Evolutionary conservation across 1,140 invertebrate genomes (phyloP), one percentile per base, ranked within the genome.

Genomic region (Drosophila mayri): DNA sequence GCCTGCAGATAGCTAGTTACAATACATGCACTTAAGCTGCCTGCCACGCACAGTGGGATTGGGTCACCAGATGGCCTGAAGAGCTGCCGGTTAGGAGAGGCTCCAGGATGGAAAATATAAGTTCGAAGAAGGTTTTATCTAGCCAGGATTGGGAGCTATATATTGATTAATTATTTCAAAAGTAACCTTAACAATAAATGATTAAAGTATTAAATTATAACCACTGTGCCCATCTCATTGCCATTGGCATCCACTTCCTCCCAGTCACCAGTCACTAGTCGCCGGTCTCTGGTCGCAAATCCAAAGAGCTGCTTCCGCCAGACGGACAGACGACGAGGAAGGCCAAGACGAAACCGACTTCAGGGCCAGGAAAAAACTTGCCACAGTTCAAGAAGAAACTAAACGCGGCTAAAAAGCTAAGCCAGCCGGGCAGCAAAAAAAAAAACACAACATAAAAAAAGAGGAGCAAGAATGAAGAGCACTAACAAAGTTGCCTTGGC

Each of bases 1-100:
- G 73, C 80, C 61, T 82, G 65, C 84, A 79, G 80, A 84, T 76
- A 84, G 81, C 81, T 83, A 82, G 80, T 82, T 82, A 75, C 80
- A 79, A 83, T 82, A 76, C 64, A 71, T 71, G 81, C 81, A 71
- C 81, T 83, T 76, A 66, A 79, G 63, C 73, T 47, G 59, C 47
- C 62, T 60, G 46, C 60, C 49, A 61, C 43, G 78, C 72, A 81
- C 72, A 65, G 70, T 83, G 80, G 60, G 63, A 12, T 16, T 35
- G 41, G 18, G 35, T 9, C 25, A 46, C 43, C 64, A 67, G 61
- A 49, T 66, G 64, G 20, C 35, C 3, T 7, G 14, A 54, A 22
- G 14, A 38, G 20, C 20, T 10, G 18, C 18, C 7, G 1, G 7
- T 11, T 1, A 12, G 35, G 9, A 12, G 16, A 18, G 12, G 22